Conservation (phyloP, 2,113 vertebrate genomes). For the Coptodon rendalli region DNA sequence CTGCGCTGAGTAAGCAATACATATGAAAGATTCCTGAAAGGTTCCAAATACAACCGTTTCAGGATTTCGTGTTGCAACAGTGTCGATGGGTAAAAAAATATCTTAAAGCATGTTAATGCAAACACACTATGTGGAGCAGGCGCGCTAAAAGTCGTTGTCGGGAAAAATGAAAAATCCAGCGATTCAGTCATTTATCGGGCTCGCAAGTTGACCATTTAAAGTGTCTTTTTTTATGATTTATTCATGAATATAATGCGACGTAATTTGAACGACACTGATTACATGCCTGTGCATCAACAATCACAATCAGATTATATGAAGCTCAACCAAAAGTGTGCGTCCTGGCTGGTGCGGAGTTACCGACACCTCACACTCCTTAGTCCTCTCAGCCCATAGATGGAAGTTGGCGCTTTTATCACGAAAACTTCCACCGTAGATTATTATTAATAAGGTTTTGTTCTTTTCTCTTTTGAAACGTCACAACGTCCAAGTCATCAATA, state of each 20-base stretch:
- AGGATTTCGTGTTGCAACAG: not conserved
- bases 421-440: not conserved
- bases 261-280: not conserved
- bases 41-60: not conserved
- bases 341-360: not conserved
- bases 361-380: not conserved
- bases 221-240: not conserved
- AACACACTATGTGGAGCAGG: not conserved
- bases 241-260: not conserved
- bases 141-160: fast-evolving
- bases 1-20: not conserved
- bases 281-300: too few relatives aligned
- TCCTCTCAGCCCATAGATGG: not conserved
- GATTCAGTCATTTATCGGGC: not conserved
- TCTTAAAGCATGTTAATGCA: not conserved
- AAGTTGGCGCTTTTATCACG: not conserved
- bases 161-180: not conserved
- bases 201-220: not conserved
- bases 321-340: not conserved
- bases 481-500: not conserved
- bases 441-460: not conserved
- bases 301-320: not conserved
- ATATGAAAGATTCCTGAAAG: not conserved
- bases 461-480: not conserved
- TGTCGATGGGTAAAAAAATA: not conserved